These are phyloP conservation scores for Andrena marginata DNA, from an alignment of 2,888 invertebrate species.

Conservation along the genomic window DNA sequence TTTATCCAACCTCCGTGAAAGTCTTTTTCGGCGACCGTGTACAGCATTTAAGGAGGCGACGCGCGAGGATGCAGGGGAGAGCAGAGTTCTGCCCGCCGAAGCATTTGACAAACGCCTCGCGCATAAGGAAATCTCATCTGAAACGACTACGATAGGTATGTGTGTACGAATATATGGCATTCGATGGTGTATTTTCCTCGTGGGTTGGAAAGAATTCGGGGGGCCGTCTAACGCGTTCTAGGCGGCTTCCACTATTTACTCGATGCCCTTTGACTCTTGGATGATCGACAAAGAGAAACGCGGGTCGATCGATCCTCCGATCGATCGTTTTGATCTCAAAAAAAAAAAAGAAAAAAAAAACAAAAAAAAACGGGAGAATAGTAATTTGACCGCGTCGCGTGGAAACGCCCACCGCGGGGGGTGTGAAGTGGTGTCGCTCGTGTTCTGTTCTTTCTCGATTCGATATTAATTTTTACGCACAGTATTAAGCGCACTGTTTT, in stretches of 20 bases:
- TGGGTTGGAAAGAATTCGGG: not conserved
- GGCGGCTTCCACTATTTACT: conserved; percentile 7
- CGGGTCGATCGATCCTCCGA: conserved; percentile 37
- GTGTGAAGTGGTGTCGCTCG: not conserved
- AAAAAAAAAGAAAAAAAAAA: not conserved
- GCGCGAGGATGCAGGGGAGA: conserved; percentile 15
- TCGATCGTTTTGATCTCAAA: conserved; percentile 53
- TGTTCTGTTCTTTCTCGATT: conserved; percentile 31
- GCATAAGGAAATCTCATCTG: conserved; percentile 13
- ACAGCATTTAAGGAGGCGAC: conserved; percentile 39
- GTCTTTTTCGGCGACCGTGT: conserved; percentile 46
- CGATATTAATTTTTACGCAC: conserved; percentile 61
- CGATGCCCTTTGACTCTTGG: conserved; percentile 15
- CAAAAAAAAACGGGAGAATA: conserved; percentile 16
- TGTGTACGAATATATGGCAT: conserved; percentile 42
- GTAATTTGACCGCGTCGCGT: conserved; percentile 30
- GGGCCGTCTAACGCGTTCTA: conserved; percentile 14
- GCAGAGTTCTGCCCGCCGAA: conserved; percentile 11
- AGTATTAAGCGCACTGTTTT: conserved; percentile 67
- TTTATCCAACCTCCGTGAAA: conserved; percentile 43
- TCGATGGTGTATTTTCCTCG: conserved; percentile 36
- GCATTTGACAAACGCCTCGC: conserved; percentile 34
- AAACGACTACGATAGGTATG: conserved; percentile 36
- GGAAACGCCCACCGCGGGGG: conserved; percentile 1
- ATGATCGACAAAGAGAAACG: conserved; percentile 15